phyloP scores from a whole-genome alignment of 2,888 invertebrate species.

The Liposcelis brunnea region DNA sequence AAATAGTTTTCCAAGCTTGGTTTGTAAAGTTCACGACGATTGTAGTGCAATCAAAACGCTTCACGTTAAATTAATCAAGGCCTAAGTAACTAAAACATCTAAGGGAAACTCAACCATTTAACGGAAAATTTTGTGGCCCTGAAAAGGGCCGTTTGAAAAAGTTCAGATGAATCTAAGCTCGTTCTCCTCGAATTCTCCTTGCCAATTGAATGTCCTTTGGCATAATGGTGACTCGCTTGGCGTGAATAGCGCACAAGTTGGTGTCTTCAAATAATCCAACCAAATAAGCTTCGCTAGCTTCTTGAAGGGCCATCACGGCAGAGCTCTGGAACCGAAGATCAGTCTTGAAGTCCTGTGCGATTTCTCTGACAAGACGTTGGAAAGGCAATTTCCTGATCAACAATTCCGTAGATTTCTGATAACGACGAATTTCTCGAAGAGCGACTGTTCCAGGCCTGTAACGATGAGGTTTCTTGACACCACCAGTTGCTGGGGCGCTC shows the following conservation, averaged over 20 bases:
- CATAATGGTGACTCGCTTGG: slow-evolving; percentile 95
- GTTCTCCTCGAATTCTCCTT: slow-evolving; percentile 88
- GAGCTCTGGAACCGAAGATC: slow-evolving; percentile 27
- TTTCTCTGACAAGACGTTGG: slow-evolving; percentile 35
- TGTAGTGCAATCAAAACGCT: no score
- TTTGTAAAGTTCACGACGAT: no score
- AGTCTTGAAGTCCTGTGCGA: slow-evolving; percentile 31
- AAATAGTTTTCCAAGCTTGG: no score
- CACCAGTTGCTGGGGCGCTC: slow-evolving; percentile 34
- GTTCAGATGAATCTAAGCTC: slow-evolving; percentile 47
- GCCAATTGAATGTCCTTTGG: slow-evolving; percentile 95
- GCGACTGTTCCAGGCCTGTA: slow-evolving; percentile 45
- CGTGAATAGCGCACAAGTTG: slow-evolving; percentile 93
- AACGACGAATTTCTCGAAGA: slow-evolving; percentile 45
- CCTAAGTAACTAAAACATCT: no score
- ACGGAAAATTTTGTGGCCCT: slow-evolving; percentile 2
- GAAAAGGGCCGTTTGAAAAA: slow-evolving; percentile 10
- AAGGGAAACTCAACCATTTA: no score
- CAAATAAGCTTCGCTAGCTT: slow-evolving; percentile 41
- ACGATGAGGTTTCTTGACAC: slow-evolving; percentile 35
- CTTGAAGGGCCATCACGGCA: slow-evolving; percentile 27
- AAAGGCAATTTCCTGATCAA: slow-evolving; percentile 34
- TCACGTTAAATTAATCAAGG: no score
- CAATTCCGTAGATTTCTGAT: slow-evolving; percentile 35
- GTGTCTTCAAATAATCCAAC: slow-evolving; percentile 96